A percentile compares a stretch with the other conserved stretches of the same genome.
Conservation (phyloP, 2,113 vertebrate genomes). For the Muntiacus reevesi region DNA sequence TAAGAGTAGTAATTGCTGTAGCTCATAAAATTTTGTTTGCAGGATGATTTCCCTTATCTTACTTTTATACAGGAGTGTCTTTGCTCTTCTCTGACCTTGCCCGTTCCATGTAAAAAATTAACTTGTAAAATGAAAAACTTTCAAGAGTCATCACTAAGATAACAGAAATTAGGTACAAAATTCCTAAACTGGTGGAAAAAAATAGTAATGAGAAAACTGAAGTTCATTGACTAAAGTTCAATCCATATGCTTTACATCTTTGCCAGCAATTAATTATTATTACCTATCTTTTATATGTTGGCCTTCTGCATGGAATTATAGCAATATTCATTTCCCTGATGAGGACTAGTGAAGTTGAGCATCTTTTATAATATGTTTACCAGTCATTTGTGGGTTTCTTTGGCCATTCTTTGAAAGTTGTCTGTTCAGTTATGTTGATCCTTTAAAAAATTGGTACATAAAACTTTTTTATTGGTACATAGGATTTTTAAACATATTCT, state of each 20-base stretch:
- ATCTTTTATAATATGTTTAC: not conserved
- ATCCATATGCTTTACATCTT: not conserved
- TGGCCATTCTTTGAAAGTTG: not conserved
- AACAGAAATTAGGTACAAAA: not conserved
- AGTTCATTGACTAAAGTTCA: not conserved
- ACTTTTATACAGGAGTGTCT: not conserved
- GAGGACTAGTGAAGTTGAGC: not conserved
- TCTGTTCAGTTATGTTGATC: not conserved
- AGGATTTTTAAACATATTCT: not conserved
- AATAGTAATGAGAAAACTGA: not conserved
- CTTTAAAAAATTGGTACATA: not conserved
- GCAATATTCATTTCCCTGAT: not conserved
- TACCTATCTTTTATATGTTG: not conserved
- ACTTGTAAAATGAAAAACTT: not conserved
- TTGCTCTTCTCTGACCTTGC: not conserved
- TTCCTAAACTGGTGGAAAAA: not conserved
- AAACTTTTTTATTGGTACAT: not conserved
- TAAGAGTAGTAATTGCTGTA: not conserved
- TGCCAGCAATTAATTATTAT: not conserved
- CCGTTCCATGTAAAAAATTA: not conserved
- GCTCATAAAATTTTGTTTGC: not conserved
- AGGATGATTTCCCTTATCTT: not conserved
- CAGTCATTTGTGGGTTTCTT: not conserved
- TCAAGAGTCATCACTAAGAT: not conserved
- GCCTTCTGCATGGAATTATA: not conserved